A percentile compares a stretch with the other conserved stretches of the same genome.
These are phyloP conservation scores for Bathynomus jamesi DNA, from an alignment of 1,140 invertebrate species.

Conservation along the genomic window DNA sequence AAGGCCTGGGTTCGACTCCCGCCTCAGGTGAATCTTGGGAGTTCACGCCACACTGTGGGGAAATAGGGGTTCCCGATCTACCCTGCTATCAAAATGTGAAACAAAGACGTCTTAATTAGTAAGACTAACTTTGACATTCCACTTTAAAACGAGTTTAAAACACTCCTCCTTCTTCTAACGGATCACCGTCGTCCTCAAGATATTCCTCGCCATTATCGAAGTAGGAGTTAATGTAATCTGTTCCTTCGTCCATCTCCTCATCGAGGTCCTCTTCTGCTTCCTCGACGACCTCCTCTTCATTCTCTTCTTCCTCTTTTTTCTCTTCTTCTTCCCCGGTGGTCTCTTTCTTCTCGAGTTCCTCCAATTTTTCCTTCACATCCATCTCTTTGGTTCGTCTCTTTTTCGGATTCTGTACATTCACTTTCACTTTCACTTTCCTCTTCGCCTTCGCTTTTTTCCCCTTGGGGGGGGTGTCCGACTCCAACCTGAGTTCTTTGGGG, in stretches of 20 bases:
- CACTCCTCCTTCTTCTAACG: no score
- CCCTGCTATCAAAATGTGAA: no score
- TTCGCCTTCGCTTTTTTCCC: background rate
- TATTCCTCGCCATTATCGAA: conserved; percentile 82
- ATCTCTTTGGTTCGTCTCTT: background rate
- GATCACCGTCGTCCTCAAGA: conserved; percentile 70
- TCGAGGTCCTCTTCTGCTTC: conserved; percentile 41
- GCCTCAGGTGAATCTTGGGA: no score
- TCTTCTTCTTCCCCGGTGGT: background rate
- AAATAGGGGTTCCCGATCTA: no score
- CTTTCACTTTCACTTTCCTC: background rate
- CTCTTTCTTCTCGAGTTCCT: background rate
- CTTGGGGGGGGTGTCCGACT: no score
- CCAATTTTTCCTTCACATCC: background rate
- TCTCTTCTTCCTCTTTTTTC: background rate
- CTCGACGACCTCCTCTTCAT: no score
- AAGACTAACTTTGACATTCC: no score
- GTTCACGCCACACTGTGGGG: no score
- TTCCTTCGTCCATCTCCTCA: conserved; percentile 62
- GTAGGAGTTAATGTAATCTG: conserved; percentile 68
- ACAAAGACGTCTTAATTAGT: no score
- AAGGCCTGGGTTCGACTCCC: no score
- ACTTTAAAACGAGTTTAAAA: no score
- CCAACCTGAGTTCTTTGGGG: background rate
- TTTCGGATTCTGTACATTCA: background rate